Percentiles rank a stretch among this genome's conserved stretches.
Conservation (phyloP, 2,888 invertebrate species). For the Schrankia costaestrigalis region DNA sequence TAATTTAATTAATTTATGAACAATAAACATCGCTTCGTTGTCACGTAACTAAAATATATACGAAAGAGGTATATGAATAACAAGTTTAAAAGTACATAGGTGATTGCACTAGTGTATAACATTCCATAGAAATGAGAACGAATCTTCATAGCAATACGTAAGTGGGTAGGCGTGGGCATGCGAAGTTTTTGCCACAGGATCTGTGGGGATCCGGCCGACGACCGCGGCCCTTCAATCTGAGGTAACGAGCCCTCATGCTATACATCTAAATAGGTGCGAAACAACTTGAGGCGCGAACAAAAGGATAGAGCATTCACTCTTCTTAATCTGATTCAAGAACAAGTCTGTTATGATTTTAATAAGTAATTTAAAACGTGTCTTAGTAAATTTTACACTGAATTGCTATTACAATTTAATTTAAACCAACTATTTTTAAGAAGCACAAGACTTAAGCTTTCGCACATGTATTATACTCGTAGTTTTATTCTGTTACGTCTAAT, state of each 20-base stretch:
- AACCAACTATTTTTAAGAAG: no score
- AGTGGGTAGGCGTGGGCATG: conserved; percentile 26
- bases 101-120: conserved; percentile 7
- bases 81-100: conserved; percentile 3
- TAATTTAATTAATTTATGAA: conserved; percentile 6
- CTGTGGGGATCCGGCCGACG: conserved; percentile 58
- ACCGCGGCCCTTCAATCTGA: conserved; percentile 72
- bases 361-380: no score
- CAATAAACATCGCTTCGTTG: conserved; percentile 4
- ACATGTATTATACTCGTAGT: no score
- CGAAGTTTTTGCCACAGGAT: conserved; percentile 44
- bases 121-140: conserved; percentile 26
- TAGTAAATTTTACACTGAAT: no score
- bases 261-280: conserved; percentile 72
- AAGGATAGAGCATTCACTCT: conserved; percentile 45
- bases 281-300: conserved; percentile 60
- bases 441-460: no score
- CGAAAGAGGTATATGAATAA: conserved; percentile 1
- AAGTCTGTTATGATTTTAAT: no score
- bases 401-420: no score
- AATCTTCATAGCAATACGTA: conserved; percentile 22
- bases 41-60: conserved; percentile 7
- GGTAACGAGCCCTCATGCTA: conserved; percentile 63
- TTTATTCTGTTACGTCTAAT: no score
- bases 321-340: conserved; percentile 16